Evolutionary conservation across 2,888 invertebrate genomes (phyloP), one percentile per base, ranked within the genome.

Genomic region (Cataglyphis albicans): DNA sequence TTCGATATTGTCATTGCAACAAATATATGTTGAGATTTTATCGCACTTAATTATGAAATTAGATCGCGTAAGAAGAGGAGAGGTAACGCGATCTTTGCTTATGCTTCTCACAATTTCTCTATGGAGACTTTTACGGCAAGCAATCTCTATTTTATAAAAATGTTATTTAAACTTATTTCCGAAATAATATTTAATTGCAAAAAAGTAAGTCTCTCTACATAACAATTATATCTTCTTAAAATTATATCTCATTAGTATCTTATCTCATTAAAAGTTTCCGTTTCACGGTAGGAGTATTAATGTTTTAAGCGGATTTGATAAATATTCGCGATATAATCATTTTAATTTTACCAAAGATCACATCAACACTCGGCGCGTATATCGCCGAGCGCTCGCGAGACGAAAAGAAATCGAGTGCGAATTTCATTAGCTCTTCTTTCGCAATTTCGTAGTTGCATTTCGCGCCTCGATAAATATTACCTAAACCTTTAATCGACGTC

Each of bases 11-110:
- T 18, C n/a, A 0, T 6, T 48, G n/a, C n/a, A 21, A 38, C 29
- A 74, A 76, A 70, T 70, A 76, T 52, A 48, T 76, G 48, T 41
- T 25, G 57, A 73, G 18, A 18, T 44, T 52, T 57, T 48, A 64
- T 74, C 44, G 15, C 18, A 21, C 35, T 32, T 41, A 64, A 63
- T 64, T 73, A 63, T 64, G 44, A 63, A 64, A 74, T 64, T 44
- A 41, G 32, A 41, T 41, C 15, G 25, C 15, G 25, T 15, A 29
- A 7, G 44, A 61, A 29, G 38, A 15, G 32, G 7, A 21, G 29
- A 74, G n/a, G 41, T 29, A 74, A 41, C 44, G 6, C 10, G 35
- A 72, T 57, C 57, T 57, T 35, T 25, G 12, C 12, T 10, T 25
- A 52, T n/a, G n/a, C n/a, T 9, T 52, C 7, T 21, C 35, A 35